phyloP scores from a whole-genome alignment of 2,113 vertebrate species.

The Dinomys branickii region DNA sequence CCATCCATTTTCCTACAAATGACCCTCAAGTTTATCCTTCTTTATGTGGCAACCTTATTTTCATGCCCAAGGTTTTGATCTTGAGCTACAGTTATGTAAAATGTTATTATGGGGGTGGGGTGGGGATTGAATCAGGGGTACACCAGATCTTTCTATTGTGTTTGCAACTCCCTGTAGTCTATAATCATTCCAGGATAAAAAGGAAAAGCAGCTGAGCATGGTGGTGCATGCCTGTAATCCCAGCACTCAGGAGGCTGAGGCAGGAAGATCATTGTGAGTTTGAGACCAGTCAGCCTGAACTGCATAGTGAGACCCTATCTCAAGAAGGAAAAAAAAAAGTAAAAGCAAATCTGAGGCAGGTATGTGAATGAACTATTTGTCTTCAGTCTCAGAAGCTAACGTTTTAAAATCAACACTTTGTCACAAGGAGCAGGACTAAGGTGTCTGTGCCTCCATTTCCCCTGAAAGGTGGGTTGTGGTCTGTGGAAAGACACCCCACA shows the following conservation, averaged over 20 bases:
- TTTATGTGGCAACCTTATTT: not conserved
- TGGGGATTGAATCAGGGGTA: not conserved
- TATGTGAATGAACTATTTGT: not conserved
- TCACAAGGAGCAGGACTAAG: not conserved
- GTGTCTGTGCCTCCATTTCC: not conserved
- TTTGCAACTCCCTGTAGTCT: not conserved
- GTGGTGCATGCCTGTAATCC: too few species aligned
- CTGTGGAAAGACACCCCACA: not conserved
- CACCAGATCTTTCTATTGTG: not conserved
- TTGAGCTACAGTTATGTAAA: not conserved
- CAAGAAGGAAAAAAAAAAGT: not conserved
- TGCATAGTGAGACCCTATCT: too few species aligned
- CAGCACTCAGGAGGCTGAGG: too few species aligned
- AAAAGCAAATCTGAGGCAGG: not conserved
- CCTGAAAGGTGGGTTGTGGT: not conserved
- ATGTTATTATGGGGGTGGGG: not conserved
- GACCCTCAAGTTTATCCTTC: not conserved
- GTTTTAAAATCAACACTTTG: not conserved
- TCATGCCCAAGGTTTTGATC: not conserved
- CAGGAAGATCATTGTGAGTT: too few species aligned
- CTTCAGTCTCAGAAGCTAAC: not conserved
- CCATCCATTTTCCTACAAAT: not conserved
- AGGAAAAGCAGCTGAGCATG: too few species aligned
- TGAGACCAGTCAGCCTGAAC: too few species aligned
- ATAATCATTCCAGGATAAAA: constrained; percentile 4